phyloP scores from a whole-genome alignment of 1,140 invertebrate genomes.

The Tetranychus urticae region DNA sequence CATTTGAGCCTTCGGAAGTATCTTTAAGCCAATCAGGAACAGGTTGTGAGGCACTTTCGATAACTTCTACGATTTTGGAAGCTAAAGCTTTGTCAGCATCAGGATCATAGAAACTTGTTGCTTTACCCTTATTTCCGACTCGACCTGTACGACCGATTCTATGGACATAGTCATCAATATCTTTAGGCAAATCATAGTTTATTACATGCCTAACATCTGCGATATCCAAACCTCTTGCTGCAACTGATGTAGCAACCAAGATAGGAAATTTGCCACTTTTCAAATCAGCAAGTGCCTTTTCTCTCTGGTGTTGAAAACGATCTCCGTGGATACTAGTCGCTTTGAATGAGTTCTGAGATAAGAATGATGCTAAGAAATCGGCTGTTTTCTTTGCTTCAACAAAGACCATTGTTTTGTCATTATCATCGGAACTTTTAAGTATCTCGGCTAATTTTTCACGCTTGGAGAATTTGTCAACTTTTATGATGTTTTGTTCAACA shows the following conservation, averaged over 20 bases:
- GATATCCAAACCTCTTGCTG: slow-evolving; percentile 64
- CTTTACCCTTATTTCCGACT: slow-evolving; percentile 47
- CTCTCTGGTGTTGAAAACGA: slow-evolving; percentile 60
- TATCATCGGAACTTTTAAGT: slow-evolving; percentile 29
- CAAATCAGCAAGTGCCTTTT: slow-evolving; percentile 63
- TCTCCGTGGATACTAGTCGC: slow-evolving; percentile 85
- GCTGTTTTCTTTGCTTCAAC: slow-evolving; percentile 66
- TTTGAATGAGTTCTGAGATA: slow-evolving; percentile 38
- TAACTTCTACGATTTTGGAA: slow-evolving; percentile 38
- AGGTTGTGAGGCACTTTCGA: slow-evolving; percentile 22
- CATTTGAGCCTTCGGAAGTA: background rate
- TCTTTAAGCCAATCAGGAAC: slow-evolving; percentile 18
- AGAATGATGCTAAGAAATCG: slow-evolving; percentile 55
- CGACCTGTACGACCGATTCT: slow-evolving; percentile 80
- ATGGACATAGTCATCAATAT: slow-evolving; percentile 92
- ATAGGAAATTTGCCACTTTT: slow-evolving; percentile 41
- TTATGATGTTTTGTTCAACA: slow-evolving; percentile 54
- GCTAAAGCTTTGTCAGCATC: slow-evolving; percentile 33
- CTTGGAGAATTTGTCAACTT: slow-evolving; percentile 48
- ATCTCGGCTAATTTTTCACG: slow-evolving; percentile 41
- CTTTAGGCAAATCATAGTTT: slow-evolving; percentile 82
- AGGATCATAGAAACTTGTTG: slow-evolving; percentile 77
- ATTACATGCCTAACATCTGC: slow-evolving; percentile 87
- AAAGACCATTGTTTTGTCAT: slow-evolving; percentile 44
- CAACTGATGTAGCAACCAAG: slow-evolving; percentile 73